Conservation (phyloP, 2,888 invertebrate genomes). For the Tromatobia lineatoria region DNA sequence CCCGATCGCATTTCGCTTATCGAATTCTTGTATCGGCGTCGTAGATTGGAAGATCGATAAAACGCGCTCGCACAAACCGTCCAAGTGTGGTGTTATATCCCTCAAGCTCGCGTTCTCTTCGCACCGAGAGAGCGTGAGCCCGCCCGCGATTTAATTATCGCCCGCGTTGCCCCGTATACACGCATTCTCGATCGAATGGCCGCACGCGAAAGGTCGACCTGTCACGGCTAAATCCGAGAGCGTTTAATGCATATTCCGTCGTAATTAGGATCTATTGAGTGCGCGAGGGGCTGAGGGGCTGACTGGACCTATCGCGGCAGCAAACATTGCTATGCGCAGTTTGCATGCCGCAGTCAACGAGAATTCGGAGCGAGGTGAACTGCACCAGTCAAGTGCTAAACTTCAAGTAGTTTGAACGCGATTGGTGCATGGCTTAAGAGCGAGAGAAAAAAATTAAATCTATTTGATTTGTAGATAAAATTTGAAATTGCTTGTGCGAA, state of each 20-base stretch:
- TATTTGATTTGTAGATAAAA: not conserved
- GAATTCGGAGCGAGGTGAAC: slow-evolving; percentile 66
- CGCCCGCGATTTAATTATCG: slow-evolving; percentile 47
- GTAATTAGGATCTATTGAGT: slow-evolving; percentile 65
- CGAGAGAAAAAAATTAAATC: slow-evolving; percentile 7
- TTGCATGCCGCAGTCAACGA: slow-evolving; percentile 35
- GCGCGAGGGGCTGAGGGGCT: slow-evolving; percentile 17
- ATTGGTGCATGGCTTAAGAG: not conserved
- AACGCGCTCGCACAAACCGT: slow-evolving; percentile 19
- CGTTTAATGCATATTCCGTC: slow-evolving; percentile 62
- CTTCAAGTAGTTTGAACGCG: slow-evolving; percentile 4
- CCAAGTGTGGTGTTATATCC: slow-evolving; percentile 10
- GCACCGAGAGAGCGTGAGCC: slow-evolving; percentile 1
- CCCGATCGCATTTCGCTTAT: slow-evolving; percentile 38
- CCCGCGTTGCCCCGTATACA: slow-evolving; percentile 11
- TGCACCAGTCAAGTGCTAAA: slow-evolving; percentile 39
- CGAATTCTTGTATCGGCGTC: slow-evolving; percentile 50
- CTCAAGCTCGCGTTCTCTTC: slow-evolving; percentile 25
- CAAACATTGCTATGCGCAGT: slow-evolving; percentile 37
- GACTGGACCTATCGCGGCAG: not conserved
- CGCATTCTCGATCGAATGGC: slow-evolving; percentile 51
- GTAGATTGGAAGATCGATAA: slow-evolving; percentile 38
- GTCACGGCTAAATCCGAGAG: slow-evolving; percentile 64
- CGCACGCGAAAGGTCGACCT: slow-evolving; percentile 65
- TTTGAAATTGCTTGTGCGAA: not conserved